Evolutionary conservation across 2,113 vertebrate genomes (phyloP), one percentile per base, ranked within the genome.

Genomic region (Leuciscus idus): DNA sequence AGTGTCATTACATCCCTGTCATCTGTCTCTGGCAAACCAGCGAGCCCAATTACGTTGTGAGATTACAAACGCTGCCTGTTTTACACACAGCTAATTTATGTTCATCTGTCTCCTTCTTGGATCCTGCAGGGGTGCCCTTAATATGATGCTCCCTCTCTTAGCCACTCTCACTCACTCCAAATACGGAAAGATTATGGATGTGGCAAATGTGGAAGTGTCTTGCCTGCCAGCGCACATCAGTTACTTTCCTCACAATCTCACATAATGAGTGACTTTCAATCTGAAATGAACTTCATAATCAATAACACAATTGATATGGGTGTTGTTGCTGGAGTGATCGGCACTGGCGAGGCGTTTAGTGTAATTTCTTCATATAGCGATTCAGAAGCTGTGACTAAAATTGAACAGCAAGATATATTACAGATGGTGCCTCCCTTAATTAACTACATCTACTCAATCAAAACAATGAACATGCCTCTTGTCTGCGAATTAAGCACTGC

Each of bases 21-120:
- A 86, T 89, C 79, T 86, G 61, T 90, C 87, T 79, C 81, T 73
- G 78, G 75, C 84, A 86, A 81, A 72, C 57, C 55, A 48, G 23
- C 64, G 48, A 79, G 87, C 77, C 89, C 91, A 90, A 89, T 92
- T 92, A 90, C 73, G 74, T 64, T 26, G 50, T 5, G 74, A 88
- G 85, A 89, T 90, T 89, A 91, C 86, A 68, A 88, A 90, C 85
- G 30, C 75, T 64, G 90, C 81, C 85, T 90, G 88, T 90, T 90
- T 90, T 89, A 87, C 87, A 90, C 82, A 48, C 83, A 52, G 73
- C 88, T 90, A 91, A 90, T 91, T 90, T 89, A 86, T 83, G 77
- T 86, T 90, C 89, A 85, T 90, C 91, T 90, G 89, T 87, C 86
- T 90, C 83, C 48, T 59, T 26, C 70, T 86, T 77, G 70, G 61